phyloP scores from a whole-genome alignment of 2,113 vertebrate genomes.

The Perca fluviatilis region DNA sequence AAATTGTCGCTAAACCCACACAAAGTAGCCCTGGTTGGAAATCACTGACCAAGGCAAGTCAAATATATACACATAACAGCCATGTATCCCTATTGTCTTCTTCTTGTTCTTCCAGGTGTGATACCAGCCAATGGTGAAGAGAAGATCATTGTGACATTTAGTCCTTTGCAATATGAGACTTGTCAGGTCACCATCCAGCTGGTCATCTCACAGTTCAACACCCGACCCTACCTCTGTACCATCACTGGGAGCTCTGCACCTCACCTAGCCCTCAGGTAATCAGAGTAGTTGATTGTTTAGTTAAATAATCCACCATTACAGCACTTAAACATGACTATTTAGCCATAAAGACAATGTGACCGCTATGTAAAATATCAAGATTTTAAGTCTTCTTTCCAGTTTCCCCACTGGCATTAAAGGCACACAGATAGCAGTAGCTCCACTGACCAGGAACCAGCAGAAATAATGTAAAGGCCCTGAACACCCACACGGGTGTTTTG shows the following conservation, averaged over 20 bases:
- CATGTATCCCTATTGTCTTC: not conserved
- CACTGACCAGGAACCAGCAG: too few relatives aligned
- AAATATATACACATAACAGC: not conserved
- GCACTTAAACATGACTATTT: not conserved
- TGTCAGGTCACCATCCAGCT: conserved; percentile 89
- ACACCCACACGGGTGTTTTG: too few relatives aligned
- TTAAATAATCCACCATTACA: not conserved
- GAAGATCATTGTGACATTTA: conserved; percentile 85
- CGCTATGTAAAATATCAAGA: too few relatives aligned
- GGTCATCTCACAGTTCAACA: conserved; percentile 90
- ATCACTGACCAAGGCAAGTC: not conserved
- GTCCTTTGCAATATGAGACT: conserved; percentile 88
- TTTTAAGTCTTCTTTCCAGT: not conserved
- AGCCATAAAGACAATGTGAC: not conserved
- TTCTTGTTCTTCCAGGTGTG: conserved; percentile 84
- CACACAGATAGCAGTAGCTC: too few relatives aligned
- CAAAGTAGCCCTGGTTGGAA: not conserved
- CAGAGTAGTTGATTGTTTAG: not conserved
- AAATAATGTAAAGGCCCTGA: too few relatives aligned
- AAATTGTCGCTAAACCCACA: not conserved
- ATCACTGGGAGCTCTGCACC: conserved; percentile 89
- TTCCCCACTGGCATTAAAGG: not conserved
- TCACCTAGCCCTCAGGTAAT: conserved; percentile 80
- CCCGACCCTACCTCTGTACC: conserved; percentile 88
- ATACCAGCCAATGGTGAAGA: conserved; percentile 89